Evolutionary conservation across 2,113 vertebrate genomes (phyloP).

Genomic region (Felis catus): DNA sequence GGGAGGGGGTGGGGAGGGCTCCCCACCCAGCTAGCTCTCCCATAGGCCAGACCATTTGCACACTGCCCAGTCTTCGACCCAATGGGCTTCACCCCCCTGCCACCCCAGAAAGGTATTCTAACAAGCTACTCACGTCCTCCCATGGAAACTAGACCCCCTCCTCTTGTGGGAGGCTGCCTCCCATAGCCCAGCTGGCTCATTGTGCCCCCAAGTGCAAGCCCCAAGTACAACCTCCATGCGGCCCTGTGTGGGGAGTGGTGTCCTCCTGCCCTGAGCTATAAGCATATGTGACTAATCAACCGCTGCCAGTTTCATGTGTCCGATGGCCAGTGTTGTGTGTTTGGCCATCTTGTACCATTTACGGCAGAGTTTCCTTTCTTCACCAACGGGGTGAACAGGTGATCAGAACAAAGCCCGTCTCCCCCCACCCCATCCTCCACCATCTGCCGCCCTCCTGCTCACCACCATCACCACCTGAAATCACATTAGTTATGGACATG

Average conservation of each 20-base stretch:
- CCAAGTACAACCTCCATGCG: not conserved
- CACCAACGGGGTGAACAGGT: not conserved
- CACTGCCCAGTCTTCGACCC: not conserved
- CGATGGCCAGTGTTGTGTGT: rapidly evolving
- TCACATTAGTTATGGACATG: not conserved
- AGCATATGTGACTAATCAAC: rapidly evolving
- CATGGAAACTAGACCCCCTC: not conserved
- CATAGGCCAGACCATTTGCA: too few relatives aligned
- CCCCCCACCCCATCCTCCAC: not conserved
- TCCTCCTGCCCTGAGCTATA: not conserved
- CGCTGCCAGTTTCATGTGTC: not conserved
- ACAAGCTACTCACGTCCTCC: not conserved
- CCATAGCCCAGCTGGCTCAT: not conserved
- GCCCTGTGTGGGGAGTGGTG: rapidly evolving
- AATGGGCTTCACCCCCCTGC: not conserved
- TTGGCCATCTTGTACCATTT: not conserved
- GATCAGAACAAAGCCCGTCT: not conserved
- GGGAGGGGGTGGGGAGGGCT: not conserved
- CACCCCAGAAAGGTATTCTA: not conserved
- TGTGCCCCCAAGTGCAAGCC: not conserved
- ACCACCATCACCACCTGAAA: not conserved
- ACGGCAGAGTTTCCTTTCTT: not conserved
- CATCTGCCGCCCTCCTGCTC: not conserved
- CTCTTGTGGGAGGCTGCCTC: not conserved
- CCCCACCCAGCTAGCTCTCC: not conserved